A percentile compares a stretch with the other conserved stretches of the same genome.
Conservation (phyloP, 2,113 vertebrate species). For the Dasyurus viverrinus region DNA sequence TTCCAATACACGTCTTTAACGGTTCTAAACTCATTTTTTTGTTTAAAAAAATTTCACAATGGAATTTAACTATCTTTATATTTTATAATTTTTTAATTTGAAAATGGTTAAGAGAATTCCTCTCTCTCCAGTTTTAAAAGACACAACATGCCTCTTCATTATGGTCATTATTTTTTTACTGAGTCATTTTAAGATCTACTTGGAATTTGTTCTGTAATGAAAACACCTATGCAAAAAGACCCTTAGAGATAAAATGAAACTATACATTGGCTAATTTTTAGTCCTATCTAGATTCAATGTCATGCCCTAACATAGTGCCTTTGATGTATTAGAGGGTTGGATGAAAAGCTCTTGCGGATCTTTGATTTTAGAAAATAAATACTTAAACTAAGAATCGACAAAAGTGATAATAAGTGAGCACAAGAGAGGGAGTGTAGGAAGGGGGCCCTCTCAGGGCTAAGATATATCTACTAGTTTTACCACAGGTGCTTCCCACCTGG, state of each 20-base stretch:
- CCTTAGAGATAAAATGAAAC: background rate
- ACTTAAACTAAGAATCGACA: background rate
- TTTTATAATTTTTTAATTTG: background rate
- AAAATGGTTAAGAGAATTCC: background rate
- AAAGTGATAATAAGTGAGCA: background rate
- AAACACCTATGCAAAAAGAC: background rate
- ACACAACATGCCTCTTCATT: background rate
- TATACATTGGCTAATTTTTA: background rate
- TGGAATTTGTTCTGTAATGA: background rate
- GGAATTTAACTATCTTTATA: background rate
- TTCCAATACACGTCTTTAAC: background rate
- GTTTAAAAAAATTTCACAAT: background rate
- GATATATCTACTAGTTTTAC: background rate
- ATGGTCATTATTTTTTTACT: background rate
- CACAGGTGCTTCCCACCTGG: background rate
- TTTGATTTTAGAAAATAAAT: background rate
- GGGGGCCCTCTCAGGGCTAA: background rate
- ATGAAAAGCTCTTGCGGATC: conserved; percentile 31
- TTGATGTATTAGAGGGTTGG: conserved; percentile 10
- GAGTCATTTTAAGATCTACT: background rate
- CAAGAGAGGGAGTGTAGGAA: background rate
- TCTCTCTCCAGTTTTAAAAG: background rate
- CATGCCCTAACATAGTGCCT: background rate
- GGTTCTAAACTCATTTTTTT: background rate
- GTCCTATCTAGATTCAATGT: background rate